phyloP scores from a whole-genome alignment of 2,888 invertebrate genomes.

The Gandaritis pyraliata region DNA sequence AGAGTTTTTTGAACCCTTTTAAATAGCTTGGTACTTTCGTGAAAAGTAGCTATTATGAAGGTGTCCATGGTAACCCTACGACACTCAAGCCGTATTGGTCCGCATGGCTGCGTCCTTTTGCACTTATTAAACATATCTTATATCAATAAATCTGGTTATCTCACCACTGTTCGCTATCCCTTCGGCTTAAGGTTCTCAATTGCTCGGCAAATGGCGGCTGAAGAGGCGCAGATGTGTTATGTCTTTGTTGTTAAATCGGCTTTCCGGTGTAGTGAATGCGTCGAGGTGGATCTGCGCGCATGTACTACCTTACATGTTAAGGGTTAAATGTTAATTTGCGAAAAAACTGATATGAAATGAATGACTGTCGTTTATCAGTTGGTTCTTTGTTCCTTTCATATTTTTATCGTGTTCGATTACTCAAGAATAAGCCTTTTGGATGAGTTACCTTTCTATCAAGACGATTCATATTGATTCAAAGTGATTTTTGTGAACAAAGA shows the following conservation, averaged over 20 bases:
- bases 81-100: constrained; percentile 66
- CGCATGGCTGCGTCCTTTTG: constrained; percentile 73
- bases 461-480: not conserved
- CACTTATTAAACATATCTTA: constrained; percentile 80
- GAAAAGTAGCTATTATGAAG: not conserved
- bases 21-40: too few relatives aligned
- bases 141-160: constrained; percentile 73
- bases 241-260: constrained; percentile 83
- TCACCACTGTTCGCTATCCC: constrained; percentile 47
- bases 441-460: not conserved
- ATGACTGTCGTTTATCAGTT: constrained; percentile 26
- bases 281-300: constrained; percentile 64
- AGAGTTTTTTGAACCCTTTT: too few relatives aligned
- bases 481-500: not conserved
- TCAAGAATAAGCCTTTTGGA: constrained; percentile 8
- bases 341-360: constrained; percentile 25
- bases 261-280: constrained; percentile 80
- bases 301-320: constrained; percentile 44
- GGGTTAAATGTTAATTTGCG: constrained; percentile 63
- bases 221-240: constrained; percentile 76
- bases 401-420: constrained; percentile 31
- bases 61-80: constrained; percentile 56
- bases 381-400: constrained; percentile 33
- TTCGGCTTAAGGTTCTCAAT: constrained; percentile 48
- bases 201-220: constrained; percentile 27